Conservation (phyloP, 2,888 invertebrate species). For the Ferrisia virgata region DNA sequence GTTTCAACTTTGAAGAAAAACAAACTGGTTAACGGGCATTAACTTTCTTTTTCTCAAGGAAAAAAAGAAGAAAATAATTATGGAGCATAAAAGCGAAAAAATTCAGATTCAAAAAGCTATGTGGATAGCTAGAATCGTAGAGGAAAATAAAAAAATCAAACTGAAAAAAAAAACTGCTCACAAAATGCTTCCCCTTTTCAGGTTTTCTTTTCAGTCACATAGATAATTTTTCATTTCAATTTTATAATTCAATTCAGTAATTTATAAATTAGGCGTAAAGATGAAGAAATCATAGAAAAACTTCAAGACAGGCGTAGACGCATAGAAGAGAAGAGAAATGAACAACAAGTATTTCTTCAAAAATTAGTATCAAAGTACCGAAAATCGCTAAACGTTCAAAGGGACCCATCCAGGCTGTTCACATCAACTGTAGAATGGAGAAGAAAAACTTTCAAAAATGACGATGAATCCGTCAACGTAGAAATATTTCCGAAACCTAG, state of each 20-base stretch:
- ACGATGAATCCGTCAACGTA: not conserved
- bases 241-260: not conserved
- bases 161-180: not conserved
- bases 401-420: conserved; percentile 29
- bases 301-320: not conserved
- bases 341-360: not conserved
- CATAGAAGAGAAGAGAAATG: not conserved
- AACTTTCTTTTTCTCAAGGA: not conserved
- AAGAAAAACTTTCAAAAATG: conserved; percentile 1
- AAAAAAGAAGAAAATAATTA: not conserved
- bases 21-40: too few species aligned
- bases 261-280: conserved; percentile 6
- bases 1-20: not conserved
- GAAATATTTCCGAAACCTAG: not conserved
- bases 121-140: not conserved
- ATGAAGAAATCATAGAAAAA: not conserved
- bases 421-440: conserved; percentile 36
- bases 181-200: conserved; percentile 28
- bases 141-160: not conserved
- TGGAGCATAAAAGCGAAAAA: conserved; percentile 26
- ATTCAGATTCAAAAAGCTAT: not conserved
- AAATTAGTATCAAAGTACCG: not conserved
- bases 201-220: not conserved
- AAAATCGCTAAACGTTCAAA: not conserved
- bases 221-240: not conserved